Conservation (phyloP, 2,797 vertebrate species). For the Microctenopoma stevenorrisi region DNA sequence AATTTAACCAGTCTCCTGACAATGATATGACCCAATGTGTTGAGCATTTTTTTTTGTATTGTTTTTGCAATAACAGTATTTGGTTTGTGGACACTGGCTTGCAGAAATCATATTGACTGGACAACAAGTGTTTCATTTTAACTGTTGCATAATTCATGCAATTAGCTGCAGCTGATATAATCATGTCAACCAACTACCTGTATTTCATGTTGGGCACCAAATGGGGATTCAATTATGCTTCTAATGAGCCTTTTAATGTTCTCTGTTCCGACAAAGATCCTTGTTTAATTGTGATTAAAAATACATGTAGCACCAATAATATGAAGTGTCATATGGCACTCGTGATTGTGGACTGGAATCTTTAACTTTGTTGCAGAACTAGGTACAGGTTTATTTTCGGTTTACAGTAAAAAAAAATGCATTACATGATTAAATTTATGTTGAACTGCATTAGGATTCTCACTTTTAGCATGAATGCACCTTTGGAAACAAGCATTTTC, state of each 20-base stretch:
- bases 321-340: not conserved
- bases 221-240: not conserved
- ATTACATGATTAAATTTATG: too few species aligned
- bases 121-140: not conserved
- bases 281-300: not conserved
- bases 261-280: not conserved
- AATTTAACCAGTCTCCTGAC: not conserved
- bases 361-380: not conserved
- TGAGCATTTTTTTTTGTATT: too few species aligned
- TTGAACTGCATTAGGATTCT: not conserved
- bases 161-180: conserved; percentile 6
- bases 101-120: not conserved
- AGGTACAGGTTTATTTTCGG: not conserved
- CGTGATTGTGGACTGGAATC: not conserved
- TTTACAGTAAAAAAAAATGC: too few species aligned
- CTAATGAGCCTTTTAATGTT: not conserved
- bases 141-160: conserved; percentile 2
- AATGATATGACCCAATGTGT: not conserved
- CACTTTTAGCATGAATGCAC: not conserved
- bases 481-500: not conserved
- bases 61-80: not conserved
- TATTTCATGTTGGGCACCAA: not conserved
- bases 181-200: not conserved
- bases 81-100: not conserved
- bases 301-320: not conserved